Evolutionary conservation across 2,888 invertebrate genomes (phyloP), one percentile per base, ranked within the genome.

Genomic region (Gisinianus flammeolus): DNA sequence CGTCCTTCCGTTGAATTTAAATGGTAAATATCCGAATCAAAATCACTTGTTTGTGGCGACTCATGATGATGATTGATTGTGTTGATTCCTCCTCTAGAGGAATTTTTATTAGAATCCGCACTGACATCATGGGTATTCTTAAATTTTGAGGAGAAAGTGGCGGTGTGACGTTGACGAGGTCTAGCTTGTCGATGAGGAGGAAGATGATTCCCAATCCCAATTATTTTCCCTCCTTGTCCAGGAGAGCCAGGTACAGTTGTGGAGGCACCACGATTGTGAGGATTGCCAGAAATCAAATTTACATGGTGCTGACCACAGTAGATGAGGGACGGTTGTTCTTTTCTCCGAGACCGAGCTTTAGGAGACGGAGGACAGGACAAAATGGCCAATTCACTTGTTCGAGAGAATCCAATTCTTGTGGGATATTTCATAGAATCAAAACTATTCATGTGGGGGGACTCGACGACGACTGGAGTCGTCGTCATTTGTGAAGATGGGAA

Each of bases 311-410:
- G n/a, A 19, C n/a, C 54, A 54, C 16, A 54, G 16, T n/a, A 54
- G 26, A 62, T 26, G 3, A 62, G 16, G 16, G 24, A 28, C 28
- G 62, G 62, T 16, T 8, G 4, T 24, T 62, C 62, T 28, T 62
- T 62, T 28, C 4, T 62, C 44, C 62, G 2, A 12, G 62, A 62
- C 12, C 62, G 62, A 5, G 26, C 8, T 62, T 26, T 62, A 12
- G 62, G 62, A 12, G 62, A 62, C 3, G 62, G 62, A 26, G 62
- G 62, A 28, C 62, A 62, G 0, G 62, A 62, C 5, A 62, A 12
- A 26, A 62, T 62, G 62, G 62, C 26, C 26, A 62, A 26, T 28
- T 62, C 62, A 62, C 62, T 62, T n/a, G 56, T 19, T n/a, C 22
- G 19, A 22, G 6, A 22, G 22, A 58, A 22, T n/a, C 8, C 22